Evolutionary conservation across 2,113 vertebrate species (phyloP), one percentile per base, ranked within the genome.

Genomic region (Sylvia atricapilla): DNA sequence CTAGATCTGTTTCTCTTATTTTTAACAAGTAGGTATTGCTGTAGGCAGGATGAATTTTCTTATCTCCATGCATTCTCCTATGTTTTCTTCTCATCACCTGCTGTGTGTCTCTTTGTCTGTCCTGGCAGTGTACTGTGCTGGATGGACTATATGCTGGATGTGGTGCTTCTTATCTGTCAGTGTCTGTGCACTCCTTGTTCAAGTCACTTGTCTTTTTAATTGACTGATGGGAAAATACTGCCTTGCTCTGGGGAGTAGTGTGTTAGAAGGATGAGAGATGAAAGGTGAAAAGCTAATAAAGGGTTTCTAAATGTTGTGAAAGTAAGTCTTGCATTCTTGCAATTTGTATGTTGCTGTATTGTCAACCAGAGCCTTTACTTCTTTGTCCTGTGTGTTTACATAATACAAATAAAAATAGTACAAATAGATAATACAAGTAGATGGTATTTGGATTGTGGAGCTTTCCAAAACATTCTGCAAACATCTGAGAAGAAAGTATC

Each of bases 21-120:
- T 87, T 59, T 83, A 88, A 46, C 70, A 56, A 66, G 53, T 2
- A 80, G 63, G 7, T 43, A 87, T 52, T 87, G 59, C 63, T 73
- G 24, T 82, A 75, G 73, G 74, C 47, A 93, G 56, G 69, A 31
- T 74, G 73, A 70, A 66, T 96, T 92, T 91, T 90, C 81, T 80
- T 83, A 67, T 73, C n/a, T 96, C 53, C 13, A 7, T 60, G 2
- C 47, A 41, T 93, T 64, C 23, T 84, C 9, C 37, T 67, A 0
- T 68, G 39, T 80, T 88, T 89, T 69, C 21, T 84, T 75, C 85
- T 64, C 15, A n/a, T 86, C 59, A 80, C 22, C 67, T 72, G 52
- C 25, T 74, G 16, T 62, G 44, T 77, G 39, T 70, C 56, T 94
- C 30, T 79, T 77, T 84, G 44, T 73, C 66, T 89, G n/a, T 87